Percentiles rank a stretch among this genome's conserved stretches.
phyloP scores from a whole-genome alignment of 2,888 invertebrate genomes.

The Willowsia nigromaculata region DNA sequence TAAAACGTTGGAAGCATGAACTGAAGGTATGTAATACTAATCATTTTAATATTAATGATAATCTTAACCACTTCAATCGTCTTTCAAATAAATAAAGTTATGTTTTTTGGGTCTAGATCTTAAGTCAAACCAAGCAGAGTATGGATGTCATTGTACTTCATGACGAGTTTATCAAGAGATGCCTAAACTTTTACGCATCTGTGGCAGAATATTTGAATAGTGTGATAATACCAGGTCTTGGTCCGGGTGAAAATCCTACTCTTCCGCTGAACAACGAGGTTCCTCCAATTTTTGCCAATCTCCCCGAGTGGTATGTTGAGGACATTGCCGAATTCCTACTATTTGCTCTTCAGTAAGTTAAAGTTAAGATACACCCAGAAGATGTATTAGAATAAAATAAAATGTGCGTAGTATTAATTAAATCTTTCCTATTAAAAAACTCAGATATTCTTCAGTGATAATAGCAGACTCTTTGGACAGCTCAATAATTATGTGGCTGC shows the following conservation, averaged over 20 bases:
- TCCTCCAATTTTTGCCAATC: slow-evolving; percentile 90
- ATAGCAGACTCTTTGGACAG: slow-evolving; percentile 90
- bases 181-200: slow-evolving; percentile 92
- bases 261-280: slow-evolving; percentile 84
- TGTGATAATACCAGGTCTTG: slow-evolving; percentile 80
- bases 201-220: slow-evolving; percentile 88
- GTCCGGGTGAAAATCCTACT: slow-evolving; percentile 67
- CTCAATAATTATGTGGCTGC: slow-evolving; percentile 91
- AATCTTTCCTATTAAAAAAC: too few relatives aligned
- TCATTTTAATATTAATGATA: too few relatives aligned
- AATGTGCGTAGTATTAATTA: too few relatives aligned
- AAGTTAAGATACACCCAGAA: too few relatives aligned
- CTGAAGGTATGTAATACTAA: slow-evolving; percentile 83
- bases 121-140: slow-evolving; percentile 91
- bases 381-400: too few relatives aligned
- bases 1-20: slow-evolving; percentile 93
- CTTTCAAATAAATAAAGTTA: too few relatives aligned
- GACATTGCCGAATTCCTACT: slow-evolving; percentile 97
- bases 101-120: too few relatives aligned
- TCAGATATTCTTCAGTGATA: slow-evolving; percentile 89
- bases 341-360: slow-evolving; percentile 93
- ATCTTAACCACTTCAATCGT: too few relatives aligned
- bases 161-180: slow-evolving; percentile 89
- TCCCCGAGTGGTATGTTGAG: slow-evolving; percentile 98
- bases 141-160: slow-evolving; percentile 95